Conservation (phyloP, 2,113 vertebrate species). For the Chascanopsetta lugubris region DNA sequence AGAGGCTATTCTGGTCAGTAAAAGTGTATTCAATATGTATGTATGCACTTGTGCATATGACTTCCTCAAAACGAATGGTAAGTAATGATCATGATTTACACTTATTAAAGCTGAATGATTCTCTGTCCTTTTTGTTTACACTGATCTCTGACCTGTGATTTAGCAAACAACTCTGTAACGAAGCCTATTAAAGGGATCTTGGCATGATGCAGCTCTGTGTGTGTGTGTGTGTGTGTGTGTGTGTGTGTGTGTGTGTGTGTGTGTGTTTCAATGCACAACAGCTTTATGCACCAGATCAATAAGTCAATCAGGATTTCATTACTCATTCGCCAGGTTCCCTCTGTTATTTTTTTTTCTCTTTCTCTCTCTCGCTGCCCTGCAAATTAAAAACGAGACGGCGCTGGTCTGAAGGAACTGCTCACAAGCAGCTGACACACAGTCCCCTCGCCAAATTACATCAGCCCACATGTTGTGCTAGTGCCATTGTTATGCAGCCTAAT, state of each 20-base stretch:
- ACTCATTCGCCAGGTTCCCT: conserved; percentile 10
- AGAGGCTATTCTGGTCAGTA: background rate
- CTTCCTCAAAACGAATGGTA: background rate
- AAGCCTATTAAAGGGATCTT: conserved; percentile 13
- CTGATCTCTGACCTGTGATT: conserved; percentile 21
- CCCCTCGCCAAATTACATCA: conserved; percentile 27
- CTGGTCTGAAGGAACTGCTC: background rate
- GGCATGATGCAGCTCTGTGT: background rate
- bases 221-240: background rate
- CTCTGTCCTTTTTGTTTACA: conserved; percentile 2
- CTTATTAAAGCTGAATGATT: background rate
- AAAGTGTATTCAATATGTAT: background rate
- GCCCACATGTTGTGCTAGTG: conserved; percentile 7
- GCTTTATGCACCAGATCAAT: conserved; percentile 44
- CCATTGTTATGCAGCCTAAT: conserved; percentile 41
- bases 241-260: conserved; percentile 1
- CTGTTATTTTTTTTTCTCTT: background rate
- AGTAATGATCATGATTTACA: background rate
- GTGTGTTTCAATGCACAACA: conserved; percentile 1
- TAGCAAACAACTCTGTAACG: conserved; percentile 4
- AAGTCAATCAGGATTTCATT: conserved; percentile 44
- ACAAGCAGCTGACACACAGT: conserved; percentile 22
- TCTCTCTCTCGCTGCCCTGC: background rate
- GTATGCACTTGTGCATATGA: background rate
- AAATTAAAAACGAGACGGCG: conserved; percentile 14